These are phyloP conservation scores for Pollachius pollachius DNA, from an alignment of 2,113 vertebrate genomes.

Conservation along the genomic window DNA sequence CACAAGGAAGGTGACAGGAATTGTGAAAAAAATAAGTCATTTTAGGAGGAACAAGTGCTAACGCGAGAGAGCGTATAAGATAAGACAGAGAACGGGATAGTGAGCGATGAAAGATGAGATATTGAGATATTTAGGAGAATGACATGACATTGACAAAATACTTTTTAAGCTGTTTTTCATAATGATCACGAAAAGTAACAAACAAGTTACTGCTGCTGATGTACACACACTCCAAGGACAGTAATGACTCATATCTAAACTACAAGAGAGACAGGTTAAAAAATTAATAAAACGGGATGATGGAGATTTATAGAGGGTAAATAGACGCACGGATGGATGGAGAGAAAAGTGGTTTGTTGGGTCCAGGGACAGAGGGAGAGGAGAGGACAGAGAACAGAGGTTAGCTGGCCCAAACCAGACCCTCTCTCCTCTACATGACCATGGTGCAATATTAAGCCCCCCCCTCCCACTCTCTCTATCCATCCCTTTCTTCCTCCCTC, in stretches of 20 bases:
- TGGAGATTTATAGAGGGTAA: conserved; percentile 12
- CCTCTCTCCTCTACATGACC: conserved; percentile 37
- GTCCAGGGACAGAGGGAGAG: conserved; percentile 33
- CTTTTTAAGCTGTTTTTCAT: no score
- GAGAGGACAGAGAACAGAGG: conserved; percentile 15
- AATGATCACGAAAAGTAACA: no score
- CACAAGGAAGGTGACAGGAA: background rate
- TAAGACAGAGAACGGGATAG: background rate
- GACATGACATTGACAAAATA: no score
- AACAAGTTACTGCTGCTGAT: no score
- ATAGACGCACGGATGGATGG: conserved; percentile 26
- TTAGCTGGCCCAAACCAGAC: conserved; percentile 30
- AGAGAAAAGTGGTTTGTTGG: background rate
- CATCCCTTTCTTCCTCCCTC: background rate
- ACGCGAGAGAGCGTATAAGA: background rate
- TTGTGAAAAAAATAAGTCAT: background rate
- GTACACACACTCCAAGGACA: no score
- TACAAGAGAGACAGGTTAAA: background rate
- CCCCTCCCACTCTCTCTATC: no score
- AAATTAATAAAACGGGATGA: conserved; percentile 1
- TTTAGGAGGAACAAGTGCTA: background rate
- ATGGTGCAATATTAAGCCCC: no score
- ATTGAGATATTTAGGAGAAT: no score
- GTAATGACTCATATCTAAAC: conserved; percentile 3
- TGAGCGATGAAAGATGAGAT: background rate